Evolutionary conservation across 2,113 vertebrate species (phyloP).

Genomic region (Argyrosomus japonicus): DNA sequence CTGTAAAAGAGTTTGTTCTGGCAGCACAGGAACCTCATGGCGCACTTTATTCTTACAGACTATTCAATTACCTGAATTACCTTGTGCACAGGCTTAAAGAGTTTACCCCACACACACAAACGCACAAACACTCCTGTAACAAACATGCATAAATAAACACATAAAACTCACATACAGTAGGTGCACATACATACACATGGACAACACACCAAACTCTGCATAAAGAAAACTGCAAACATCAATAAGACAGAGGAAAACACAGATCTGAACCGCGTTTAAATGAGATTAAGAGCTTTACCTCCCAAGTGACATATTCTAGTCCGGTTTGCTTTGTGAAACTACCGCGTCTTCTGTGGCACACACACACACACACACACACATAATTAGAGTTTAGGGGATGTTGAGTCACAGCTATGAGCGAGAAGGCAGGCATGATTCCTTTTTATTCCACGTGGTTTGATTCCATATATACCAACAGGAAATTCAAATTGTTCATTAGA

Average conservation of each 20-base stretch:
- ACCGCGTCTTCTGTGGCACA: constrained; percentile 1
- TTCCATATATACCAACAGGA: not conserved
- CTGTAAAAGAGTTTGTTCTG: constrained; percentile 51
- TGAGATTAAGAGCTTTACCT: constrained; percentile 55
- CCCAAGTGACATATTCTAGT: constrained; percentile 35
- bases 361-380: not conserved
- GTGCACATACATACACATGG: not conserved
- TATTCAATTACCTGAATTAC: constrained; percentile 69
- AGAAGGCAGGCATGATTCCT: constrained; percentile 5
- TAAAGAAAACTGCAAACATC: constrained; percentile 32
- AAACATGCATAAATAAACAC: constrained; percentile 18
- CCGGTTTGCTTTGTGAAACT: constrained; percentile 36
- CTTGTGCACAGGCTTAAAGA: constrained; percentile 41
- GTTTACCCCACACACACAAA: constrained; percentile 16
- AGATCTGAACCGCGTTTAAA: constrained; percentile 47
- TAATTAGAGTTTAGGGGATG: not conserved
- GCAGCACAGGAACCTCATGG: constrained; percentile 40
- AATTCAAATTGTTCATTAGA: not conserved
- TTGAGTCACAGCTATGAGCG: not conserved
- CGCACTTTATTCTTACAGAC: constrained; percentile 50
- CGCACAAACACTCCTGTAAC: not conserved
- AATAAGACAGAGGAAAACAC: constrained; percentile 37
- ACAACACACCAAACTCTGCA: constrained; percentile 13
- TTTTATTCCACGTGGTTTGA: not conserved
- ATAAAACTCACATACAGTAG: not conserved